phyloP scores from a whole-genome alignment of 1,140 invertebrate species.

The Bombyx mori region DNA sequence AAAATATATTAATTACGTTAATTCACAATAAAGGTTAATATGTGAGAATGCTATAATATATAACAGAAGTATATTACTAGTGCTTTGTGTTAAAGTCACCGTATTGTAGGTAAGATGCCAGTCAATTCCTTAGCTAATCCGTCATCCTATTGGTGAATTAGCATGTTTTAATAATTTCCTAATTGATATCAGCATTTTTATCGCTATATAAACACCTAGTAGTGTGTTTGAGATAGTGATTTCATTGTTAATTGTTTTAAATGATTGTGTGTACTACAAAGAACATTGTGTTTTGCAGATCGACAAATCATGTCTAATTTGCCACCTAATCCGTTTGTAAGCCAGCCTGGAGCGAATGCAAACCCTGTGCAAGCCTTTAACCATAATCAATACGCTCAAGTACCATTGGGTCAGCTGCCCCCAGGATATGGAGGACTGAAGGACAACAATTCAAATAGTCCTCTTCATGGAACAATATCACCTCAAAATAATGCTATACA shows the following conservation, averaged over 20 bases:
- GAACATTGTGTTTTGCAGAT: constrained; percentile 44
- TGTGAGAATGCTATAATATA: constrained; percentile 59
- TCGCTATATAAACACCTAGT: constrained; percentile 40
- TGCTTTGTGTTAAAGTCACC: constrained; percentile 37
- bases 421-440: constrained; percentile 37
- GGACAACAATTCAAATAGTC: constrained; percentile 55
- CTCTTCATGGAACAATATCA: constrained; percentile 25
- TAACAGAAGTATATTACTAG: constrained; percentile 37
- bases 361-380: constrained; percentile 28
- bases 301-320: constrained; percentile 60
- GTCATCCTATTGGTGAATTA: constrained; percentile 59
- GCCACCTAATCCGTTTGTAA: constrained; percentile 53
- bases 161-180: constrained; percentile 55
- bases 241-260: not conserved
- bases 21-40: constrained; percentile 47
- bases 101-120: constrained; percentile 41
- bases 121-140: constrained; percentile 31
- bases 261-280: not conserved
- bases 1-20: constrained; percentile 52
- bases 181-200: constrained; percentile 42
- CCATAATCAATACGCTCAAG: constrained; percentile 34
- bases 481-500: constrained; percentile 24
- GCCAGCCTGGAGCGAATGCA: constrained; percentile 32
- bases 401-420: constrained; percentile 34
- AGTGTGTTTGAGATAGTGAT: not conserved